Base-by-base conservation (phyloP, 2,113 vertebrate species). In the Phalacrocorax carbo region DNA sequence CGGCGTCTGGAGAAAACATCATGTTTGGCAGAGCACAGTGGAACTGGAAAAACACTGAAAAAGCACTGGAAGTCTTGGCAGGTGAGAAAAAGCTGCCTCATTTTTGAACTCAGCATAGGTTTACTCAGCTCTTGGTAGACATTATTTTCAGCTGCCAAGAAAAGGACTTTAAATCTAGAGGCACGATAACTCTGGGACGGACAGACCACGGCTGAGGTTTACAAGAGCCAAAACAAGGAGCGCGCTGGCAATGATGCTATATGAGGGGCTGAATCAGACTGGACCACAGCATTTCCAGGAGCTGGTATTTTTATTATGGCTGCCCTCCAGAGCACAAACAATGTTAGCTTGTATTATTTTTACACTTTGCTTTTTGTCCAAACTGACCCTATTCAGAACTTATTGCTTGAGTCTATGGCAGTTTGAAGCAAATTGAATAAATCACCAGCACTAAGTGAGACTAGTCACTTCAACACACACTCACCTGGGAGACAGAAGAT, bases 351-450 rank as follows among this genome's bases (percentile, higher is more conserved):
- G 36, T 51, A 46, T 96, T 86, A 87, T 72, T 86, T 86, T 91
- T 34, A 81, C 65, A 55, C 44, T 86, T 89, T 42, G 32, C 57
- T 79, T 11, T 22, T 57, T 64, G 48, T 55, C 20, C 48, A 87
- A 40, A 82, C 20, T 68, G 77, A 86, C 34, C 69, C 0, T 0
- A 87, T 72, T 87, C 57, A 61, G 65, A 89, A 79, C 44, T 55
- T 91, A 78, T 1, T 82, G 89, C 65, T 51, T 25, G 23, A 71
- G 60, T 60, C 83, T 86, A 46, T 0, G 2, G 60, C 36, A 91
- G 80, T 89, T 87, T 90, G 90, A 91, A 93, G 65, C 15, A 78
- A 93, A 91, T 6, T 60, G 51, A 94, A 36, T 79, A 95, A 75
- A 92, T 78, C 48, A 71, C n/a, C 69, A 82, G n/a, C 22, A 44